phyloP scores from a whole-genome alignment of 2,888 invertebrate species.

The Sarcophaga caerulescens region DNA sequence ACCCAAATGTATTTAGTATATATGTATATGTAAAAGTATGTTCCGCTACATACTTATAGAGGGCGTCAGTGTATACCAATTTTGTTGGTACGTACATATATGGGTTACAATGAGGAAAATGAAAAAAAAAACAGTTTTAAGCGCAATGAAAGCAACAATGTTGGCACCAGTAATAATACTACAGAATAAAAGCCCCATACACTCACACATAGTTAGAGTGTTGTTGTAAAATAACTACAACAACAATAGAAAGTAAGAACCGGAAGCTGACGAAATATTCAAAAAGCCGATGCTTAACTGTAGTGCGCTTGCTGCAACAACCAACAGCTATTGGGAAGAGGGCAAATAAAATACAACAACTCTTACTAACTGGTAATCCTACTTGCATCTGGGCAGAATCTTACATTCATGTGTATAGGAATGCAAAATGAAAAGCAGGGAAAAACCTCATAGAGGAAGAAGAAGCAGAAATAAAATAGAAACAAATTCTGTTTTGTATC shows the following conservation, averaged over 20 bases:
- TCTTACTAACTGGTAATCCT: constrained; percentile 20
- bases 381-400: constrained; percentile 72
- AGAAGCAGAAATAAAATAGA: constrained; percentile 4
- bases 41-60: constrained; percentile 52
- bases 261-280: constrained; percentile 79
- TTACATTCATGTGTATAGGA: constrained; percentile 48
- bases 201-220: constrained; percentile 16
- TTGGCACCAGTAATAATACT: constrained; percentile 27
- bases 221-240: constrained; percentile 29
- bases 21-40: constrained; percentile 11
- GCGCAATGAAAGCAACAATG: constrained; percentile 23
- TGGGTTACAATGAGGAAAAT: not conserved
- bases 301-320: constrained; percentile 66
- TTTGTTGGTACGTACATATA: not conserved
- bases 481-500: not conserved
- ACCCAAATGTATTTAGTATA: constrained; percentile 1
- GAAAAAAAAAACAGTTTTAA: not conserved
- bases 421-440: not conserved
- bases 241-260: constrained; percentile 41
- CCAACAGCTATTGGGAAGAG: constrained; percentile 30
- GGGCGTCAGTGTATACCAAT: constrained; percentile 50
- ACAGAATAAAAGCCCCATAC: constrained; percentile 3
- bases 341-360: constrained; percentile 56
- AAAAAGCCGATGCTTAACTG: constrained; percentile 74
- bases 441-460: not conserved